phyloP scores from a whole-genome alignment of 2,888 invertebrate genomes.

The Epinotia brunnichana region DNA sequence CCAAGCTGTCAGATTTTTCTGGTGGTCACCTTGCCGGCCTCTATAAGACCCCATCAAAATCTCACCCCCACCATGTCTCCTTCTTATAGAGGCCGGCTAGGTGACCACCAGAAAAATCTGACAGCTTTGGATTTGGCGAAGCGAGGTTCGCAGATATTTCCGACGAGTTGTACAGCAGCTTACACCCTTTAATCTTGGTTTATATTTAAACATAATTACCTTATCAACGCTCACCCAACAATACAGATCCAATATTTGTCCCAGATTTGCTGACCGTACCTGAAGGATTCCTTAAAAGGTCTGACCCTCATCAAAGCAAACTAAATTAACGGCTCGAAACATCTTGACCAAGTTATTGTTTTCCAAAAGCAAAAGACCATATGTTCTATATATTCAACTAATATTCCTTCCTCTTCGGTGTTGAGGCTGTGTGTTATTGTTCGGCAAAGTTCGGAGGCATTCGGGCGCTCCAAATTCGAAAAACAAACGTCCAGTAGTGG shows the following conservation, averaged over 20 bases:
- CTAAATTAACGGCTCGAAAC: conserved; percentile 81
- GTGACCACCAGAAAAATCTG: too few relatives aligned
- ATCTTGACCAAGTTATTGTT: conserved; percentile 82
- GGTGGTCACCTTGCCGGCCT: too few relatives aligned
- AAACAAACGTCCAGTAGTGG: conserved; percentile 69
- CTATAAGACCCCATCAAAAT: too few relatives aligned
- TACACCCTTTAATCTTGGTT: neutral
- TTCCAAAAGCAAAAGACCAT: conserved; percentile 44
- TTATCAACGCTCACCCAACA: conserved; percentile 49
- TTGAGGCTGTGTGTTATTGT: conserved; percentile 20
- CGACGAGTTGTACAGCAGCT: too few relatives aligned
- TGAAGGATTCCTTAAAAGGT: conserved; percentile 69
- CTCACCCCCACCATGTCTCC: too few relatives aligned
- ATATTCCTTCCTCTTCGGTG: neutral
- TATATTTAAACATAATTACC: conserved; percentile 42
- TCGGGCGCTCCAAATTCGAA: conserved; percentile 70
- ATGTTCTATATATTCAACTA: neutral
- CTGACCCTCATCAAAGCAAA: conserved; percentile 80
- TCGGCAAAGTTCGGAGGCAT: conserved; percentile 49
- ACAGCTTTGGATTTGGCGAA: too few relatives aligned
- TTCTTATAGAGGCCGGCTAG: too few relatives aligned
- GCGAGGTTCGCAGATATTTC: too few relatives aligned
- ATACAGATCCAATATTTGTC: conserved; percentile 72
- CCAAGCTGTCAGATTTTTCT: too few relatives aligned
- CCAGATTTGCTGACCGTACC: conserved; percentile 68